Conservation (phyloP, 2,888 invertebrate species). For the Priocnemis perturbator region DNA sequence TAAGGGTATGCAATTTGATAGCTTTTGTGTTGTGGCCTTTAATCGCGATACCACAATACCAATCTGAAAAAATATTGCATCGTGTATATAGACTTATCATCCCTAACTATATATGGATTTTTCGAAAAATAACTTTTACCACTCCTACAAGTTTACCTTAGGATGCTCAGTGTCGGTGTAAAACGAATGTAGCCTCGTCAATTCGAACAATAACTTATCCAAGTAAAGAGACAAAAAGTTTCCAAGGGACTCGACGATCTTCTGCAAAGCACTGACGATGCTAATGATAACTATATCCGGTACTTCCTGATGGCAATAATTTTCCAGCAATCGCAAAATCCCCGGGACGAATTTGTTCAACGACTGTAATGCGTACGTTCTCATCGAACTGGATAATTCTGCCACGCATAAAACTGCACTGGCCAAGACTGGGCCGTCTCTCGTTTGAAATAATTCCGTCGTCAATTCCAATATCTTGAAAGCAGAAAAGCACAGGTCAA, state of each 20-base stretch:
- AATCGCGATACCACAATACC: slow-evolving; percentile 78
- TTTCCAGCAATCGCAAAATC: slow-evolving; percentile 81
- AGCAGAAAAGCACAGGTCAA: background rate
- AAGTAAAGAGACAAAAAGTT: slow-evolving; percentile 92
- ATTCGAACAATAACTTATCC: slow-evolving; percentile 81
- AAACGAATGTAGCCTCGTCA: slow-evolving; percentile 77
- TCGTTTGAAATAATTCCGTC: slow-evolving; percentile 79
- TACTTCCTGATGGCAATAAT: slow-evolving; percentile 79
- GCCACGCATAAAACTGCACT: slow-evolving; percentile 86
- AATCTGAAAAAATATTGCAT: slow-evolving; percentile 57
- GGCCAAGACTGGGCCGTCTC: slow-evolving; percentile 81
- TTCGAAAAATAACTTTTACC: no score
- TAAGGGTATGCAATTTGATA: slow-evolving; percentile 82
- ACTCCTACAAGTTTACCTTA: slow-evolving; percentile 54
- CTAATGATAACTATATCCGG: slow-evolving; percentile 83
- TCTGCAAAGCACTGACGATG: slow-evolving; percentile 86
- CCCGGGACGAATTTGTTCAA: slow-evolving; percentile 89
- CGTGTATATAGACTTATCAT: slow-evolving; percentile 3
- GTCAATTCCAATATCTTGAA: slow-evolving; percentile 81
- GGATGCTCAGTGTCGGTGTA: slow-evolving; percentile 67
- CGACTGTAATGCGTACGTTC: slow-evolving; percentile 84
- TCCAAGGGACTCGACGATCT: slow-evolving; percentile 88
- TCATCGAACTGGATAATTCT: slow-evolving; percentile 85
- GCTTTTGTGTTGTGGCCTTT: slow-evolving; percentile 80
- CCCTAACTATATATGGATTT: no score